phyloP scores from a whole-genome alignment of 2,888 invertebrate genomes.

The Mesorhabditis sp. region DNA sequence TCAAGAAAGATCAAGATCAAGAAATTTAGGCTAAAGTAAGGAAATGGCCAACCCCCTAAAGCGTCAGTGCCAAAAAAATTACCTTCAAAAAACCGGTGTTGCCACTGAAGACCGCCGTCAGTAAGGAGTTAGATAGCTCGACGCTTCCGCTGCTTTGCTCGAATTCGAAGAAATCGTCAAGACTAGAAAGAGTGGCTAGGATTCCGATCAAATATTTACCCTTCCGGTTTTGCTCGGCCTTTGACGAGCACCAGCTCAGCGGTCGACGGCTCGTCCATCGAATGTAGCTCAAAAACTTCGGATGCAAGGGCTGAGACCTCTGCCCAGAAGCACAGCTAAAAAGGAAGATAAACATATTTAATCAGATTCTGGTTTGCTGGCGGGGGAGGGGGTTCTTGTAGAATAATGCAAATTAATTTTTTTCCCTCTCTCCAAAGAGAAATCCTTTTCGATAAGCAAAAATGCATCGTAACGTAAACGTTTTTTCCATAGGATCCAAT shows the following conservation, averaged over 20 bases:
- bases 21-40: too few relatives aligned
- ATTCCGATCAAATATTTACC: constrained; percentile 5
- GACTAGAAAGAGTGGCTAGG: background rate
- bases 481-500: too few relatives aligned
- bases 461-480: too few relatives aligned
- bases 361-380: too few relatives aligned
- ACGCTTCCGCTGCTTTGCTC: constrained; percentile 11
- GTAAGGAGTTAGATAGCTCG: constrained; percentile 21
- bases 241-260: background rate
- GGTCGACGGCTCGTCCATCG: too few relatives aligned
- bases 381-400: too few relatives aligned
- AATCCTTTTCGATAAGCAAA: too few relatives aligned
- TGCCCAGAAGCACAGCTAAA: constrained; percentile 67
- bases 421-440: too few relatives aligned
- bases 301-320: constrained; percentile 74
- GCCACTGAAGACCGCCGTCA: constrained; percentile 27
- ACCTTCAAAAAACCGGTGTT: constrained; percentile 57
- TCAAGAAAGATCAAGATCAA: too few relatives aligned
- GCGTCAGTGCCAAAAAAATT: background rate
- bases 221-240: constrained; percentile 8
- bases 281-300: constrained; percentile 27
- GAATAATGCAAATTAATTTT: too few relatives aligned
- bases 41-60: too few relatives aligned
- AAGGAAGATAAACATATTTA: too few relatives aligned
- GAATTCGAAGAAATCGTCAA: background rate